A percentile compares a stretch with the other conserved stretches of the same genome.
These are phyloP conservation scores for Pachyrhynchus sulphureomaculatus DNA, from an alignment of 1,140 invertebrate species.

Conservation along the genomic window DNA sequence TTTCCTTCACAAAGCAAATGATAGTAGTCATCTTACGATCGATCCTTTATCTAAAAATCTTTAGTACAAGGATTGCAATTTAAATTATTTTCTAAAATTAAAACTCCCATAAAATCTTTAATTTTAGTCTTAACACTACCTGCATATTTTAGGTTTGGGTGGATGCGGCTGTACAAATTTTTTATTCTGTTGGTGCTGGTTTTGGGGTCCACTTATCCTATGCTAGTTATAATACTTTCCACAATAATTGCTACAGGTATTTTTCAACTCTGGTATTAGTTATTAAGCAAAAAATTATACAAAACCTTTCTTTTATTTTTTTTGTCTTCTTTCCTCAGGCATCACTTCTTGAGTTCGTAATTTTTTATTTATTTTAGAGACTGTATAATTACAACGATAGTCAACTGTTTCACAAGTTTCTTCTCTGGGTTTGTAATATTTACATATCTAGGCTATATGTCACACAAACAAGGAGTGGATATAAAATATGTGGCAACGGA, in stretches of 20 bases:
- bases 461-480: conserved; percentile 76
- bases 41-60: too few relatives aligned
- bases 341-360: too few relatives aligned
- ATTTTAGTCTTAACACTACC: too few relatives aligned
- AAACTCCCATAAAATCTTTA: too few relatives aligned
- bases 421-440: conserved; percentile 96
- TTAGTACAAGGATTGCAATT: too few relatives aligned
- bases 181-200: conserved; percentile 91
- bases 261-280: too few relatives aligned
- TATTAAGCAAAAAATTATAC: too few relatives aligned
- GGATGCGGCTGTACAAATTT: conserved; percentile 92
- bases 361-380: conserved; percentile 80
- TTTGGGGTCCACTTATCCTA: conserved; percentile 92
- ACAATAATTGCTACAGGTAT: conserved; percentile 77
- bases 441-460: conserved; percentile 91
- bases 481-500: conserved; percentile 80
- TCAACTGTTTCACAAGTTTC: conserved; percentile 93
- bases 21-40: too few relatives aligned
- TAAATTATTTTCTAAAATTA: too few relatives aligned
- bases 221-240: conserved; percentile 91
- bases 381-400: conserved; percentile 87
- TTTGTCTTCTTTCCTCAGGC: too few relatives aligned
- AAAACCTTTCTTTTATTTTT: too few relatives aligned
- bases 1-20: too few relatives aligned
- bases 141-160: conserved; percentile 85